Evolutionary conservation across 2,888 invertebrate genomes (phyloP).

Genomic region (Idaea biselata): DNA sequence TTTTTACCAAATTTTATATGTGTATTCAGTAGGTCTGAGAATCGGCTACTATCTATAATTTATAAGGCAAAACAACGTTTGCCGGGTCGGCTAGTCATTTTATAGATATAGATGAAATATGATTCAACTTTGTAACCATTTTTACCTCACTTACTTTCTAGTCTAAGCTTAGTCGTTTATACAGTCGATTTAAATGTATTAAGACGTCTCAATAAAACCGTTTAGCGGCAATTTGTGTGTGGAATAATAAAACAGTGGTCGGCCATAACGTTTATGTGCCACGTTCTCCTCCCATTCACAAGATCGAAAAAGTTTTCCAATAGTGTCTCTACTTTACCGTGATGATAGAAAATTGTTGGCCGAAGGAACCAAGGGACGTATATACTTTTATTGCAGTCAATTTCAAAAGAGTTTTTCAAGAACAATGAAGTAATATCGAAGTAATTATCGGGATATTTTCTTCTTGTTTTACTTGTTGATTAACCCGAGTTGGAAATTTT

Average conservation of each 20-base stretch:
- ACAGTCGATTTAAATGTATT: constrained; percentile 45
- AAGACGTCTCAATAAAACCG: constrained; percentile 53
- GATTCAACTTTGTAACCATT: not conserved
- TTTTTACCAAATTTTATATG: too few species aligned
- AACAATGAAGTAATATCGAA: constrained; percentile 29
- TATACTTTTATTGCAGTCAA: constrained; percentile 62
- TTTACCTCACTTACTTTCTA: not conserved
- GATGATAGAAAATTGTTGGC: constrained; percentile 72
- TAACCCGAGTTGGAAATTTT: constrained; percentile 10
- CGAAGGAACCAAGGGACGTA: constrained; percentile 46
- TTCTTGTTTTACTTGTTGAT: constrained; percentile 16
- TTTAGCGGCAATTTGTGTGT: constrained; percentile 58
- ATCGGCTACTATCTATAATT: too few species aligned
- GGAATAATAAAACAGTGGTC: constrained; percentile 62
- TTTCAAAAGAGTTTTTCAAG: constrained; percentile 18
- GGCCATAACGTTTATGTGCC: constrained; percentile 67
- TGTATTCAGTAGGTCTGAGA: too few species aligned
- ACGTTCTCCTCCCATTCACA: constrained; percentile 67
- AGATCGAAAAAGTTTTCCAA: constrained; percentile 78
- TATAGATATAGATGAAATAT: too few species aligned
- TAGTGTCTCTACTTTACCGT: constrained; percentile 51
- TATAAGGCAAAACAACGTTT: too few species aligned
- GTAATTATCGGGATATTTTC: constrained; percentile 31
- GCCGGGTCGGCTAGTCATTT: too few species aligned
- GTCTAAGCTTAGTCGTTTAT: constrained; percentile 1